Evolutionary conservation across 2,797 vertebrate species (phyloP).

Genomic region (Leucoraja ocellata): DNA sequence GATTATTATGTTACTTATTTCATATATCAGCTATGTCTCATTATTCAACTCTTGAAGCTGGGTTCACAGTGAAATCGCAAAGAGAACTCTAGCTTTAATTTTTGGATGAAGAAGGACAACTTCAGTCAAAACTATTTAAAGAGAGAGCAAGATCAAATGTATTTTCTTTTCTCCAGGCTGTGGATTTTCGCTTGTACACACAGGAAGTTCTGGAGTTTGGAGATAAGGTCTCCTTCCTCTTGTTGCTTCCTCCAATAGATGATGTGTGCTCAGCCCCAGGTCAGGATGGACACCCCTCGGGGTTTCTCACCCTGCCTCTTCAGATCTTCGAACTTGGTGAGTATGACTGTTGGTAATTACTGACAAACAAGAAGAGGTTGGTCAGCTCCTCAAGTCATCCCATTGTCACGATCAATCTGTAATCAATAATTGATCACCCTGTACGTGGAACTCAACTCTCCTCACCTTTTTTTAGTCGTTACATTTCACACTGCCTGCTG

Average conservation of each 20-base stretch:
- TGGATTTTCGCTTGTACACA: slow-evolving; percentile 64
- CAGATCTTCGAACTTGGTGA: slow-evolving; percentile 68
- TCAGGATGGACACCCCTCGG: slow-evolving; percentile 53
- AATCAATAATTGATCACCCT: too few relatives aligned
- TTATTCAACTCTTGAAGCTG: background rate
- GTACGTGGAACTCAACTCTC: too few relatives aligned
- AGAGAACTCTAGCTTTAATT: background rate
- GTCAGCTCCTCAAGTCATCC: background rate
- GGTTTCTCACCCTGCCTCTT: slow-evolving; percentile 61
- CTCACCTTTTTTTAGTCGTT: too few relatives aligned
- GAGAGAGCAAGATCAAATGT: background rate
- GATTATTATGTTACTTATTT: too few relatives aligned
- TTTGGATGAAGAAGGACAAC: background rate
- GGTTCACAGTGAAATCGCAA: background rate
- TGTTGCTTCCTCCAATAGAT: slow-evolving; percentile 66
- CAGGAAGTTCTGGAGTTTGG: slow-evolving; percentile 64
- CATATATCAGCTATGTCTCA: background rate
- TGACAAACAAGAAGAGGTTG: background rate
- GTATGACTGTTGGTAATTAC: slow-evolving; percentile 6
- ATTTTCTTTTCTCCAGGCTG: slow-evolving; percentile 49
- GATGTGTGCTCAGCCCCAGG: slow-evolving; percentile 59
- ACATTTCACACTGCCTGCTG: too few relatives aligned
- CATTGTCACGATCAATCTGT: background rate
- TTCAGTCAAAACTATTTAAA: background rate
- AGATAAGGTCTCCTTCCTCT: slow-evolving; percentile 60